Evolutionary conservation across 2,113 vertebrate species (phyloP).

Genomic region (Cisticola juncidis): DNA sequence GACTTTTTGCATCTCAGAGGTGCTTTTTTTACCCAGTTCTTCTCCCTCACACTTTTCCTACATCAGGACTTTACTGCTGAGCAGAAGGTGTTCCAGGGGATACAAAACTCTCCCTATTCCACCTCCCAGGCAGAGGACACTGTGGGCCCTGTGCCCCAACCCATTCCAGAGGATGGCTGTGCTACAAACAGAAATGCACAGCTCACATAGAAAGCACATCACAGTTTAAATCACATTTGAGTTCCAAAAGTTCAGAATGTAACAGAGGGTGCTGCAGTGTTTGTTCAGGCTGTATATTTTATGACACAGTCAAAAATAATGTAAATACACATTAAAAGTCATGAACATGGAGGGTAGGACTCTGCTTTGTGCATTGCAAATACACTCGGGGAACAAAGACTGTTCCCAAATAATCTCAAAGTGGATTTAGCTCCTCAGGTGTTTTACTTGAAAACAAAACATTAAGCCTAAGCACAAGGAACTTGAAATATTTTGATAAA

Average conservation of each 20-base stretch:
- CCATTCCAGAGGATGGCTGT: neutral
- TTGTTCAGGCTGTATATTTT: neutral
- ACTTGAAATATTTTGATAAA: neutral
- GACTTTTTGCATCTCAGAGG: neutral
- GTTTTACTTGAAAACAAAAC: neutral
- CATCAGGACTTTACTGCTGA: neutral
- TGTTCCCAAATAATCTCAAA: neutral
- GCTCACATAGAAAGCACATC: rapidly evolving
- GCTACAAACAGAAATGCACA: neutral
- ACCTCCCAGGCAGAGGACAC: neutral
- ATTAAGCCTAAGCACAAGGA: neutral
- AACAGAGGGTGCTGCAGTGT: neutral
- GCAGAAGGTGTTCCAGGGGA: neutral
- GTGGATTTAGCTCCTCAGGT: neutral
- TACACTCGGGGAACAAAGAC: neutral
- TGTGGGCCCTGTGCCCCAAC: neutral
- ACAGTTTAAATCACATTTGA: neutral
- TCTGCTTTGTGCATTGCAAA: neutral
- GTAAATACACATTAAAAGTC: neutral
- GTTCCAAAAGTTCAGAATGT: neutral
- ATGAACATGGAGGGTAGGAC: rapidly evolving
- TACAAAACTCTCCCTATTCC: neutral
- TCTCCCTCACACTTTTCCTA: neutral
- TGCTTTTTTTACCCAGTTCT: rapidly evolving
- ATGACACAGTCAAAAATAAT: neutral